Evolutionary conservation across 2,113 vertebrate genomes (phyloP).

Genomic region (Peromyscus californicus): DNA sequence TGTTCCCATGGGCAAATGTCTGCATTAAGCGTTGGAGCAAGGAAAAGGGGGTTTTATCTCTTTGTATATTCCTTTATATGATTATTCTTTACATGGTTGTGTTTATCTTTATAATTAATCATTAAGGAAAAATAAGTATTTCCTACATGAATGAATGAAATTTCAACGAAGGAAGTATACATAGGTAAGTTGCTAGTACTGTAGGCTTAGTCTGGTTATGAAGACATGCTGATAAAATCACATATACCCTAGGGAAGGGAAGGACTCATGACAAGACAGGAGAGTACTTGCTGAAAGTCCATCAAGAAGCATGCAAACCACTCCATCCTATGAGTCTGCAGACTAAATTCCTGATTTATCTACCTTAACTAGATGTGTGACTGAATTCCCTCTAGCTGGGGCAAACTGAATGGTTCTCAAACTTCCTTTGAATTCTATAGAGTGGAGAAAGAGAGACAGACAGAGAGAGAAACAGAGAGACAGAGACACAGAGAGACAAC

Average conservation of each 20-base stretch:
- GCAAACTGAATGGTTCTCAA: not conserved
- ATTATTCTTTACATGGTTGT: not conserved
- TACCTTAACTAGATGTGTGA: not conserved
- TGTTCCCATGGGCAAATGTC: too few relatives aligned
- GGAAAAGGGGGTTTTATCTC: not conserved
- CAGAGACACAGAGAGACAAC: not conserved
- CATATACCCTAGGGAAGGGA: not conserved
- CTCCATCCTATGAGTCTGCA: not conserved
- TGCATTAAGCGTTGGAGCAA: not conserved
- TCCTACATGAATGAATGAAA: slow-evolving; percentile 3
- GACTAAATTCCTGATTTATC: not conserved
- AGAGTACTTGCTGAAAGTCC: not conserved
- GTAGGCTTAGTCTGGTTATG: not conserved
- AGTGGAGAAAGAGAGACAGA: not conserved
- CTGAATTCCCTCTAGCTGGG: not conserved
- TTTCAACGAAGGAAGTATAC: not conserved
- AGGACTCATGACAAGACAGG: not conserved
- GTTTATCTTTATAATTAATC: not conserved
- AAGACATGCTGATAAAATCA: not conserved
- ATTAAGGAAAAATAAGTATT: slow-evolving; percentile 7
- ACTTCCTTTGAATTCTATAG: not conserved
- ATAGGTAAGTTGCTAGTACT: not conserved
- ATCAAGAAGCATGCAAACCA: not conserved
- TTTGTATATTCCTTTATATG: not conserved
- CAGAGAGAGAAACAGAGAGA: not conserved